Evolutionary conservation across 2,797 vertebrate species (phyloP), one percentile per base, ranked within the genome.

Genomic region (Enteromius afrohamiltoni): DNA sequence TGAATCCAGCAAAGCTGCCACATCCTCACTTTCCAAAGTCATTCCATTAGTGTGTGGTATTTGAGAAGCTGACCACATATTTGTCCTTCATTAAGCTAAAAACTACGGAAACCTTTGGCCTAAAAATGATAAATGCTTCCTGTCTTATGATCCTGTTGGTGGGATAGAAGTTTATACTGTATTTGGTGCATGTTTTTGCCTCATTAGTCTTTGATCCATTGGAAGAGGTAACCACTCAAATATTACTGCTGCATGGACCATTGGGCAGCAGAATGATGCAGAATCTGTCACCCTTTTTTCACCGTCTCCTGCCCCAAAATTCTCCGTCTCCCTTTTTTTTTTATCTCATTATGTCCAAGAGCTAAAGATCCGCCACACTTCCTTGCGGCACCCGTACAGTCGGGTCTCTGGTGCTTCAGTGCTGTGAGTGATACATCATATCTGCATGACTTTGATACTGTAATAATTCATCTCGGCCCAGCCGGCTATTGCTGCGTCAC

Each of bases 201-300:
- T 96, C 95, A 96, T 96, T 96, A 96, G 92, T 92, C 94, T 93
- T 89, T 95, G 96, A 96, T 96, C 95, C 96, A 94, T 91, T 92
- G 87, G 91, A 90, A 91, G 77, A 82, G 91, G 93, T 93, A 95
- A 93, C 95, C 94, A 93, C 91, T 94, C 93, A 96, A 95, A 92
- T 93, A 93, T 94, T 94, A 90, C 92, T 94, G 92, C 95, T 94
- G 91, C 88, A 93, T 94, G 93, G 93, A 94, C 95, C 95, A 95
- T 93, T 95, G 94, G 95, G 91, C 93, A 93, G 88, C 91, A 92
- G 95, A 95, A 95, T 93, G 93, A 96, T 94, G 92, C 88, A 71
- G 26, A 47, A 53, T 65, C 49, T 40, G 31, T 37, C 1, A 2
- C 13, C 58, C 37, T 47, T 49, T 75, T 80, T 53, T 51, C 14